Evolutionary conservation across 1,140 invertebrate genomes (phyloP).

Genomic region (honey bee (Apis mellifera)): Amel_HAv3.1 CM009931.2:19776001-19776500

Average conservation of each 20-base stretch:
- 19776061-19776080: not conserved
- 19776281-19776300: not conserved
- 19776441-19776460: not conserved
- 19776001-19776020: accelerated
- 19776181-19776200: not conserved
- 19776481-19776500: not conserved
- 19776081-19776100: not conserved
- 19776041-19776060: too few species aligned
- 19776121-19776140: not conserved
- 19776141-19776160: not conserved
- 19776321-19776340: not conserved
- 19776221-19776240: not conserved
- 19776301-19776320: not conserved
- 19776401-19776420: not conserved
- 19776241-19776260: not conserved
- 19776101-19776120: not conserved
- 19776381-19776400: not conserved
- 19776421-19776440: not conserved
- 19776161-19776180: not conserved
- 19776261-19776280: not conserved
- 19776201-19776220: not conserved
- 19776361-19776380: too few species aligned
- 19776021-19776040: not conserved
- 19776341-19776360: accelerated
- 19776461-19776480: not conserved